phyloP scores from a whole-genome alignment of 2,113 vertebrate genomes.

The Terrapene triunguis region DNA sequence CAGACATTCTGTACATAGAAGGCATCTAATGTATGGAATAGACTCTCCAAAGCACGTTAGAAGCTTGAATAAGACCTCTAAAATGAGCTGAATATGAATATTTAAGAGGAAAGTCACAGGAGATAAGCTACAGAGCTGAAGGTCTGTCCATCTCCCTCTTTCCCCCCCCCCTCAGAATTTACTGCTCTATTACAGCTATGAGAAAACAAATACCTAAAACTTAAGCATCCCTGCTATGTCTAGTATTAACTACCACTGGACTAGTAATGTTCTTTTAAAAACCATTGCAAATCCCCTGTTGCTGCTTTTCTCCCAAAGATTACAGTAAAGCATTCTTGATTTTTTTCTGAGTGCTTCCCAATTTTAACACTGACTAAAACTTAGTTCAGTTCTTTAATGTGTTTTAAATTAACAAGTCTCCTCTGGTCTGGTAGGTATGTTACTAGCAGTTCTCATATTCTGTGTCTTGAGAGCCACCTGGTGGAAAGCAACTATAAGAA shows the following conservation, averaged over 20 bases:
- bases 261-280: neutral
- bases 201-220: neutral
- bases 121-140: neutral
- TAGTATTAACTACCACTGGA: neutral
- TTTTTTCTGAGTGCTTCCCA: neutral
- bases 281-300: neutral
- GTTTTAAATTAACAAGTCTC: too few species aligned
- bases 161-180: neutral
- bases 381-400: too few species aligned
- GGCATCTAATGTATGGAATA: neutral
- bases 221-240: neutral
- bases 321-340: neutral
- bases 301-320: neutral
- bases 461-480: conserved; percentile 77
- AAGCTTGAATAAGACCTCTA: neutral
- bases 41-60: neutral
- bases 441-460: neutral
- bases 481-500: conserved; percentile 61
- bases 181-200: neutral
- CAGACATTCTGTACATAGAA: neutral
- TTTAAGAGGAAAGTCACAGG: neutral
- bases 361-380: neutral
- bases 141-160: neutral
- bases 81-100: neutral
- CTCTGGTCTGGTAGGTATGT: neutral